Conservation (phyloP, 2,888 invertebrate genomes). For the Agrotis segetum region DNA sequence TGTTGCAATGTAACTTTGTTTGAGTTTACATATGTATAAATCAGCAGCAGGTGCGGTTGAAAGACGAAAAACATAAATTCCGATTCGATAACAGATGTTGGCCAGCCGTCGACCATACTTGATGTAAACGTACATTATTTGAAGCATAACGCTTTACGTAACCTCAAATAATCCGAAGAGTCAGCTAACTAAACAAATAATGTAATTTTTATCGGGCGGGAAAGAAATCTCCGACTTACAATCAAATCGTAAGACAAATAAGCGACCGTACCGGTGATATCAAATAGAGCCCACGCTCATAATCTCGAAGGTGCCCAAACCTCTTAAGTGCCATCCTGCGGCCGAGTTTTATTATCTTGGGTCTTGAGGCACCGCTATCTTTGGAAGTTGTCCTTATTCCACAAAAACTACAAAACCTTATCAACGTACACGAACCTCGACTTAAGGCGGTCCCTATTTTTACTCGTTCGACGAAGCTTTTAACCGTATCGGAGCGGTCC, state of each 20-base stretch:
- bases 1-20: constrained; percentile 67
- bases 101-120: constrained; percentile 81
- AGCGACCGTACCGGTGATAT: constrained; percentile 77
- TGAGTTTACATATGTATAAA: constrained; percentile 79
- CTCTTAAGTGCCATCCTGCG: constrained; percentile 81
- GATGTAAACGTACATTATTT: constrained; percentile 81
- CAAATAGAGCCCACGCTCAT: constrained; percentile 80
- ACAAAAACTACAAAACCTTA: constrained; percentile 89
- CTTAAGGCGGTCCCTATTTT: constrained; percentile 88
- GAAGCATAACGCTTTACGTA: constrained; percentile 80
- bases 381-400: constrained; percentile 80
- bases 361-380: constrained; percentile 83
- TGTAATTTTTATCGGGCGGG: constrained; percentile 67
- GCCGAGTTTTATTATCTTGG: constrained; percentile 84
- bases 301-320: constrained; percentile 79
- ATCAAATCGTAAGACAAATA: constrained; percentile 82
- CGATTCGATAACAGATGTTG: constrained; percentile 88
- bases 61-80: constrained; percentile 87
- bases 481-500: constrained; percentile 85
- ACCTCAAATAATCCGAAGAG: constrained; percentile 76
- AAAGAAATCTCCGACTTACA: constrained; percentile 71
- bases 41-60: constrained; percentile 84
- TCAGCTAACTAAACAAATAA: constrained; percentile 65
- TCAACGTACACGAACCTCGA: constrained; percentile 88
- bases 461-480: constrained; percentile 85